Percentiles rank a stretch among this genome's conserved stretches.
Evolutionary conservation across 2,888 invertebrate genomes (phyloP).

Genomic region (Tenthredo mesomela): DNA sequence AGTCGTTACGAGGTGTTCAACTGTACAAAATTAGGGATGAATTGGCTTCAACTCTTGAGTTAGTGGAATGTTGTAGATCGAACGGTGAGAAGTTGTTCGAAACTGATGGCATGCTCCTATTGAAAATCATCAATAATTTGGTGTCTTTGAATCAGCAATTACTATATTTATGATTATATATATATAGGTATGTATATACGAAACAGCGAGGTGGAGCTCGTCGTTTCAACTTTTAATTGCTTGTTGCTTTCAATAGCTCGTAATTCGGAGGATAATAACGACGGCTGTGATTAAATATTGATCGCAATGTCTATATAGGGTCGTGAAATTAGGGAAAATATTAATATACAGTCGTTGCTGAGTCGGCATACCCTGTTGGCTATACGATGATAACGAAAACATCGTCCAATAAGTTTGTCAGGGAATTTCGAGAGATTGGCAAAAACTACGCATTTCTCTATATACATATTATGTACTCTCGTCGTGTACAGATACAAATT

Average conservation of each 20-base stretch:
- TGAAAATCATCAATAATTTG: conserved; percentile 1
- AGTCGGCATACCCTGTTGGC: conserved; percentile 4
- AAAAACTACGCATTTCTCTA: neutral
- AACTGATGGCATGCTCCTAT: neutral
- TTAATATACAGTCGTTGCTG: conserved; percentile 23
- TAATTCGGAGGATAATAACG: conserved; percentile 64
- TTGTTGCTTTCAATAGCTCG: conserved; percentile 58
- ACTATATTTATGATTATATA: neutral
- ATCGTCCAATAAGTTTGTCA: conserved; percentile 31
- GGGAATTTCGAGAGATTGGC: neutral
- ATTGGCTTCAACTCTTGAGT: neutral
- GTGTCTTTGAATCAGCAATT: conserved; percentile 30
- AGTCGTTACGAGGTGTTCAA: neutral
- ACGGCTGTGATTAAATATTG: conserved; percentile 60
- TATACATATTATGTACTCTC: too few species aligned
- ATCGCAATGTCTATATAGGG: conserved; percentile 51
- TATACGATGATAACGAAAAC: conserved; percentile 34
- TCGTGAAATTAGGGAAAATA: conserved; percentile 51
- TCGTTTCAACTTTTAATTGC: conserved; percentile 64
- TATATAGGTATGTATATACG: neutral
- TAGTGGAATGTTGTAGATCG: neutral
- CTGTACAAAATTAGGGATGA: neutral
- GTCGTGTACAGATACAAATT: neutral
- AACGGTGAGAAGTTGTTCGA: neutral
- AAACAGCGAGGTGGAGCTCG: neutral